Evolutionary conservation across 2,888 invertebrate species (phyloP).

Genomic region (Cybosia mesomella): DNA sequence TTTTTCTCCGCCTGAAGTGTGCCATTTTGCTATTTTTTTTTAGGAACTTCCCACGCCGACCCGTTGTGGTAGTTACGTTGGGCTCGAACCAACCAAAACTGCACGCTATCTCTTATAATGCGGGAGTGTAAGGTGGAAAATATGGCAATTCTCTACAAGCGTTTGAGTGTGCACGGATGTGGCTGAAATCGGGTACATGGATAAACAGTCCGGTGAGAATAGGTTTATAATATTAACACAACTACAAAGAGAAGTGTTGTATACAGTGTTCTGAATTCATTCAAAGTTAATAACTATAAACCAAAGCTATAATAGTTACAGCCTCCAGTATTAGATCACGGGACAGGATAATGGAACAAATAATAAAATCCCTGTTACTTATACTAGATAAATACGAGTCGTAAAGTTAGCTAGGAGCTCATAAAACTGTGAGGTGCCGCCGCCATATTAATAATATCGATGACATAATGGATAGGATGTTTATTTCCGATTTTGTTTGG

Average conservation of each 20-base stretch:
- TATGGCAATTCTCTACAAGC: no score
- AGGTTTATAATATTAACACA: no score
- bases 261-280: not conserved
- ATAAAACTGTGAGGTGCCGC: conserved; percentile 26
- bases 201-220: no score
- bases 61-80: no score
- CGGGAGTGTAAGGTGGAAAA: no score
- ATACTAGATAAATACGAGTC: conserved; percentile 40
- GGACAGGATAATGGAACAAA: conserved; percentile 21
- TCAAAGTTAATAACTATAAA: not conserved
- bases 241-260: not conserved
- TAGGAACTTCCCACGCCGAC: no score
- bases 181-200: no score
- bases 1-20: no score
- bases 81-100: no score
- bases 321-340: conserved; percentile 3
- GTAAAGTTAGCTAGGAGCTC: conserved; percentile 29
- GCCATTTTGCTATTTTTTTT: no score
- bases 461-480: conserved; percentile 3
- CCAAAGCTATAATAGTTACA: not conserved
- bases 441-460: conserved; percentile 19
- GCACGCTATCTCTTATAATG: no score
- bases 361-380: conserved; percentile 41
- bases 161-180: no score
- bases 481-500: conserved; percentile 13